Percentiles rank a stretch among this genome's conserved stretches.
Conservation (phyloP, 2,113 vertebrate species). For the Patagioenas fasciata region DNA sequence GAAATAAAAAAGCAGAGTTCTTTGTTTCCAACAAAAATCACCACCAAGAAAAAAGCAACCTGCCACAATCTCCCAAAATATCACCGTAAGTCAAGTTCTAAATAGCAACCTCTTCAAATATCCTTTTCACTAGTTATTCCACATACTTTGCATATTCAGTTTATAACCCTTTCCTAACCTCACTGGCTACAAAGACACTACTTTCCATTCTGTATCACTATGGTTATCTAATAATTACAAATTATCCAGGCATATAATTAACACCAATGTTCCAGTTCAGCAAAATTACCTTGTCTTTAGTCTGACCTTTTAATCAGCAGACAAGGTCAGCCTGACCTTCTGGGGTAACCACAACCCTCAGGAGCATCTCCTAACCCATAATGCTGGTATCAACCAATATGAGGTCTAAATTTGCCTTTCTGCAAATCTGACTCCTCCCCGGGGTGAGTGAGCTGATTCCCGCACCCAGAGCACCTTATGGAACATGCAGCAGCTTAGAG, state of each 20-base stretch:
- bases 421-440: background rate
- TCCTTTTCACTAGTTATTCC: background rate
- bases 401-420: background rate
- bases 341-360: background rate
- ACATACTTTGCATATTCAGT: background rate
- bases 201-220: background rate
- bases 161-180: background rate
- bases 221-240: background rate
- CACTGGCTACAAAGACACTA: background rate
- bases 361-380: background rate
- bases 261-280: background rate
- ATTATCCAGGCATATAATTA: background rate
- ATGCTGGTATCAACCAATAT: background rate
- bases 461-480: too few species aligned
- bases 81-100: background rate
- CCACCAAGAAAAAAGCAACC: background rate
- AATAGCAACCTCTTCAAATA: background rate
- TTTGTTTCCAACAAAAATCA: background rate
- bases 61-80: background rate
- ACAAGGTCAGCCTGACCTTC: background rate
- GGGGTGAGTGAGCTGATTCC: background rate
- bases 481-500: background rate
- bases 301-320: background rate
- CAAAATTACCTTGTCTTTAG: background rate
- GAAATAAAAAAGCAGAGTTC: background rate